phyloP scores from a whole-genome alignment of 2,797 vertebrate genomes.

The Falco cherrug region DNA sequence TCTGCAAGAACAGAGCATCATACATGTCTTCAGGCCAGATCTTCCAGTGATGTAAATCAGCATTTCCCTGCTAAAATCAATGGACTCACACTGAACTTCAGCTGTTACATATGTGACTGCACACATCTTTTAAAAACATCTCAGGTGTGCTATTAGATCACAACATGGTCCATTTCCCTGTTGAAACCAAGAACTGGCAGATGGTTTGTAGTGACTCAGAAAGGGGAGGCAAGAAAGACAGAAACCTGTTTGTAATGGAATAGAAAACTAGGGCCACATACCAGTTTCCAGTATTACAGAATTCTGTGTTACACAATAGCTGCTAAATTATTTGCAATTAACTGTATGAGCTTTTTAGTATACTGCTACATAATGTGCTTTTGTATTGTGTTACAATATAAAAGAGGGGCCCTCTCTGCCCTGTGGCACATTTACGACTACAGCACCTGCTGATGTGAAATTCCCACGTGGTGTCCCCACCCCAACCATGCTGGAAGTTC shows the following conservation, averaged over 20 bases:
- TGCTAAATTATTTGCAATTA: background rate
- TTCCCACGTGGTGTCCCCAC: background rate
- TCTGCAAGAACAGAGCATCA: background rate
- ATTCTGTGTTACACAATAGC: background rate
- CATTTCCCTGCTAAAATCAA: background rate
- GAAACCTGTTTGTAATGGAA: background rate
- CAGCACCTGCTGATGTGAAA: background rate
- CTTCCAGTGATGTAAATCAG: background rate
- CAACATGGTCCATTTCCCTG: background rate
- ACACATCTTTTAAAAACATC: background rate
- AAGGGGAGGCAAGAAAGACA: background rate
- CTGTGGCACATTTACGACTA: background rate
- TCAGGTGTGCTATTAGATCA: slow-evolving; percentile 13
- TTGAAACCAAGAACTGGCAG: background rate
- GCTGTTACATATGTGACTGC: background rate
- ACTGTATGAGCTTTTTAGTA: background rate
- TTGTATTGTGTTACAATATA: background rate
- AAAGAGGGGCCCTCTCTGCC: background rate
- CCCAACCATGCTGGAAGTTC: background rate
- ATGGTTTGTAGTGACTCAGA: background rate
- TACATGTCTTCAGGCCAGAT: background rate
- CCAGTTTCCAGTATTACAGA: background rate
- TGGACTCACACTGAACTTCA: background rate
- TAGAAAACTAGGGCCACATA: background rate
- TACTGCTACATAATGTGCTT: background rate